These are phyloP conservation scores for Nephrotoma flavescens DNA, from an alignment of 2,888 invertebrate species.

Conservation along the genomic window DNA sequence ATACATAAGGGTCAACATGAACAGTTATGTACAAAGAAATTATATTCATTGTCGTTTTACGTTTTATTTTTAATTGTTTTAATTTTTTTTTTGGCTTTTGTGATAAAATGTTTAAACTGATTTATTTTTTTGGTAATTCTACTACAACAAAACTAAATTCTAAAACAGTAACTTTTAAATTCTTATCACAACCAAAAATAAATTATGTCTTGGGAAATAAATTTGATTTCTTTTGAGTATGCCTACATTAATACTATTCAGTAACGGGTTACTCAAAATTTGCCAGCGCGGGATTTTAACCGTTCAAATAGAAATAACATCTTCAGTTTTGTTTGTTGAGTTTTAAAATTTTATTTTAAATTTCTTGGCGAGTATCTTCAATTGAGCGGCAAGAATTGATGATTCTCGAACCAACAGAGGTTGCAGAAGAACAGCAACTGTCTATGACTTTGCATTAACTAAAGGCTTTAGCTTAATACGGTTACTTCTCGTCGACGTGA, in stretches of 20 bases:
- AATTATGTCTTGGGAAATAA: not conserved
- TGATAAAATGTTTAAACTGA: not conserved
- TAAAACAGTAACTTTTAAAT: not conserved
- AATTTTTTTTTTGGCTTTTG: not conserved
- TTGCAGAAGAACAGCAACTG: too few relatives aligned
- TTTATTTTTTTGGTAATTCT: not conserved
- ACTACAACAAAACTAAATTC: not conserved
- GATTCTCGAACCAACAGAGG: too few relatives aligned
- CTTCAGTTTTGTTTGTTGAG: too few relatives aligned
- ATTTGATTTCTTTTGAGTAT: not conserved
- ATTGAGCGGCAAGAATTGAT: too few relatives aligned
- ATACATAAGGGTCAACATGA: not conserved
- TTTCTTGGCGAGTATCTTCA: too few relatives aligned
- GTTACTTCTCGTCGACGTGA: too few relatives aligned
- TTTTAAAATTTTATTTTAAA: too few relatives aligned
- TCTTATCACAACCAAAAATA: not conserved
- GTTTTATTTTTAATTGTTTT: not conserved
- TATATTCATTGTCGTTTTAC: not conserved
- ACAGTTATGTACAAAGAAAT: not conserved
- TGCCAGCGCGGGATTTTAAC: too few relatives aligned
- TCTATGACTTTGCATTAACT: too few relatives aligned
- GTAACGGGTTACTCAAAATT: not conserved
- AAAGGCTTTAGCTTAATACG: too few relatives aligned
- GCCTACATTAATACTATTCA: not conserved
- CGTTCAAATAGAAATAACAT: too few relatives aligned